These are phyloP conservation scores for Cheilosia pagana DNA, from an alignment of 2,888 invertebrate genomes.

Conservation along the genomic window DNA sequence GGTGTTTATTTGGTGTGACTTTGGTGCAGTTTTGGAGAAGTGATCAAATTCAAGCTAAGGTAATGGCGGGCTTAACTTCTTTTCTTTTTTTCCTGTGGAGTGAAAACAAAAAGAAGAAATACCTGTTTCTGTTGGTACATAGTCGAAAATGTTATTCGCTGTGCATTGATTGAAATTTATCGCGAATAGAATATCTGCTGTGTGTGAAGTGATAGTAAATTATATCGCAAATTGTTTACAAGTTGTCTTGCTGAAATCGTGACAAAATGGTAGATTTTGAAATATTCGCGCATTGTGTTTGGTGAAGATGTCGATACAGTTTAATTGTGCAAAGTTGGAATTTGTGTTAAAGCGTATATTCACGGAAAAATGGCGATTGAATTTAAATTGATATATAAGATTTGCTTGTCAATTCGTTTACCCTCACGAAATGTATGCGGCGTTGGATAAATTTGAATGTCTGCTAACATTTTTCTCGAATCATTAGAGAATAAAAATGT, in stretches of 20 bases:
- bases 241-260: constrained; percentile 32
- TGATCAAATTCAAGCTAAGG: constrained; percentile 38
- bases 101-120: constrained; percentile 57
- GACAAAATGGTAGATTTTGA: constrained; percentile 65
- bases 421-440: too few relatives aligned
- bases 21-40: constrained; percentile 51
- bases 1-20: constrained; percentile 19
- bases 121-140: constrained; percentile 40
- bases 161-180: constrained; percentile 1
- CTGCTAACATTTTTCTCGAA: too few relatives aligned
- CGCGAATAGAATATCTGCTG: neutral
- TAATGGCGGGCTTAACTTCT: constrained; percentile 53
- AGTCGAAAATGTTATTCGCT: constrained; percentile 5
- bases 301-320: constrained; percentile 18
- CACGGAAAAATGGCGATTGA: constrained; percentile 36
- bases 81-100: neutral
- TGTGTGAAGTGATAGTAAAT: neutral
- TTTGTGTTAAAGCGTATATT: constrained; percentile 5
- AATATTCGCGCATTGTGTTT: constrained; percentile 37
- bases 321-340: constrained; percentile 14
- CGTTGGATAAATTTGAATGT: too few relatives aligned
- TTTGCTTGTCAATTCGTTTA: too few relatives aligned
- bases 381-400: neutral
- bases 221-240: constrained; percentile 50
- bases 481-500: too few relatives aligned